Base-by-base conservation (phyloP, 2,888 invertebrate species). In the Panzeria rudis region DNA sequence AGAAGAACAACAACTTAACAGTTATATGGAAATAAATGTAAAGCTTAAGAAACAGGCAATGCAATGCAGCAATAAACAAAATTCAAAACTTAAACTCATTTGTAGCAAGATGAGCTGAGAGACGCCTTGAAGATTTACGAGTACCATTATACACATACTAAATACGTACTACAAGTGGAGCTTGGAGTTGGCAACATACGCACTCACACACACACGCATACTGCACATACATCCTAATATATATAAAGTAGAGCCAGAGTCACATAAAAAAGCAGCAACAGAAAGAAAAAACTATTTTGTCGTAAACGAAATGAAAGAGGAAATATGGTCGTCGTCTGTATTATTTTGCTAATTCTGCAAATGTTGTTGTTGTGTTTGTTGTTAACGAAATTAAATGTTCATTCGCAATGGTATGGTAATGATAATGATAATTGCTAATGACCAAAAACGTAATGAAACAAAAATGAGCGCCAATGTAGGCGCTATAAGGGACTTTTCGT, bases 371-470 rank as follows among this genome's bases (percentile, higher is more conserved):
- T 68, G 64, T 41, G 54, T 11, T 73, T 59, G 77, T 78, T 81
- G 77, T 87, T 72, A 68, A 75, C 86, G 61, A 87, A 87, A 87
- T 87, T 88, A 86, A 87, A 87, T 87, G 85, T 85, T 85, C 82
- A 82, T 87, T 87, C 88, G 83, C 88, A 85, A 82, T 85, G 85
- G 85, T 82, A 85, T 85, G 85, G 82, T 85, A 87, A 87, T 86
- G 86, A 86, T 87, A 87, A 87, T 87, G 87, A 87, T 88, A 88
- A 88, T 87, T 87, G 87, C 88, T 88, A 87, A 88, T 87, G 87
- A 87, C 87, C 86, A 83, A 86, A 86, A 86, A 86, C 83, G 86
- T 79, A 87, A 85, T 85, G 83, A 84, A 69, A 79, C 75, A 78
- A 83, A 81, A 75, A 73, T 83, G 81, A 85, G 83, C 79, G 77